A percentile compares a stretch with the other conserved stretches of the same genome.
phyloP scores from a whole-genome alignment of 2,888 invertebrate species.

The Cantharis lateralis region DNA sequence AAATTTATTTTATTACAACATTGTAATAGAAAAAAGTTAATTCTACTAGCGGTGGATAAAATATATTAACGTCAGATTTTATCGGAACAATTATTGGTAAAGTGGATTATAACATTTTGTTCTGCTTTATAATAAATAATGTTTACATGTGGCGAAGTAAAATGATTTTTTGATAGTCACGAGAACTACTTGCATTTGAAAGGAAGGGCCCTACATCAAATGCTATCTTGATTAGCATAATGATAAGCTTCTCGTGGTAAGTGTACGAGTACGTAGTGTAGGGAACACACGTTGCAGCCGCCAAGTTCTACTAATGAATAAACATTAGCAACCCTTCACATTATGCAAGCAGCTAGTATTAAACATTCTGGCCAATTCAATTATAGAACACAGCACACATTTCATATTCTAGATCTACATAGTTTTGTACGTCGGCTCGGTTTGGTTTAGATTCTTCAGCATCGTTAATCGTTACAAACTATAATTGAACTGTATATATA shows the following conservation, averaged over 20 bases:
- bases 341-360: slow-evolving; percentile 54
- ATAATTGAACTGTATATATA: slow-evolving; percentile 13
- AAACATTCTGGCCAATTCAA: slow-evolving; percentile 56
- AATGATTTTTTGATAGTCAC: not conserved
- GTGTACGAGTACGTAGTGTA: slow-evolving; percentile 30
- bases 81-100: not conserved
- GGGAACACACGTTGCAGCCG: slow-evolving; percentile 32
- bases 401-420: slow-evolving; percentile 49
- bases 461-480: slow-evolving; percentile 25
- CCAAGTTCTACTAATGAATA: slow-evolving; percentile 48
- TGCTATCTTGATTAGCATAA: slow-evolving; percentile 36
- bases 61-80: not conserved
- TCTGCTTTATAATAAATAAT: not conserved
- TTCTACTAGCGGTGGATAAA: not conserved
- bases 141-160: not conserved
- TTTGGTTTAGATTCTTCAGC: slow-evolving; percentile 29
- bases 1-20: not conserved
- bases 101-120: not conserved
- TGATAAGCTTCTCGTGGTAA: slow-evolving; percentile 33
- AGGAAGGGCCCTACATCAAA: slow-evolving; percentile 28
- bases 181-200: slow-evolving; percentile 8
- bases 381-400: slow-evolving; percentile 54
- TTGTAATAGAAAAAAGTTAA: not conserved
- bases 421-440: slow-evolving; percentile 39
- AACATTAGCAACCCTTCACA: slow-evolving; percentile 55